phyloP scores from a whole-genome alignment of 1,140 invertebrate genomes.

The Notospermus geniculatus region DNA sequence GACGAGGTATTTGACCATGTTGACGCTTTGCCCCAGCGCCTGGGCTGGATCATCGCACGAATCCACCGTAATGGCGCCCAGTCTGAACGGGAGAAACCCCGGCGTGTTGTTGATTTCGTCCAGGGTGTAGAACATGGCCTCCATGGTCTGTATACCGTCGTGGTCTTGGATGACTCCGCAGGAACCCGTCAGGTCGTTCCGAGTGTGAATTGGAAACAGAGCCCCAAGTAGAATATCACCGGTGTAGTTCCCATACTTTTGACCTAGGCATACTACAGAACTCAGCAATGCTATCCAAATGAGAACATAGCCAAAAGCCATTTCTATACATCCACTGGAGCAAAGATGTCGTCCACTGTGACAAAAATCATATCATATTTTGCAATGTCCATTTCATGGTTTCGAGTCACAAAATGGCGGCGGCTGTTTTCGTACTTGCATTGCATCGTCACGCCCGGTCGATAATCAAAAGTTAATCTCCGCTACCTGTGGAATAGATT shows the following conservation, averaged over 20 bases:
- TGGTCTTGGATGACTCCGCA: slow-evolving; percentile 69
- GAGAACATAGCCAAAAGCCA: too few species aligned
- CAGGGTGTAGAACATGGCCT: slow-evolving; percentile 76
- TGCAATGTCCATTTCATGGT: too few species aligned
- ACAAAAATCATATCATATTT: too few species aligned
- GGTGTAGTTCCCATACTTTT: slow-evolving; percentile 27
- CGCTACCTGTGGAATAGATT: too few species aligned
- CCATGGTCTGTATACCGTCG: slow-evolving; percentile 71
- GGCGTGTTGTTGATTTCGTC: slow-evolving; percentile 68
- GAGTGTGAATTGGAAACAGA: slow-evolving; percentile 71
- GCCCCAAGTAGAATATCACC: slow-evolving; percentile 72
- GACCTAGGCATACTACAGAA: too few species aligned
- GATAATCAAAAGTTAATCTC: too few species aligned
- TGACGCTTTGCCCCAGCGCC: slow-evolving; percentile 73
- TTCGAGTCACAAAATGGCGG: too few species aligned
- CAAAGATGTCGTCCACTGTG: too few species aligned
- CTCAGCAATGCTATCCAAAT: too few species aligned
- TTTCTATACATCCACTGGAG: too few species aligned
- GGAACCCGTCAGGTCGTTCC: slow-evolving; percentile 58
- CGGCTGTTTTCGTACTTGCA: too few species aligned
- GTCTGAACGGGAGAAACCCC: slow-evolving; percentile 57
- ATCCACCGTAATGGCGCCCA: slow-evolving; percentile 73
- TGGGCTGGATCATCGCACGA: slow-evolving; percentile 75
- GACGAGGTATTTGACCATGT: slow-evolving; percentile 64
- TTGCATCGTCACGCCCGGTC: too few species aligned